Base-by-base conservation (phyloP, 2,113 vertebrate species). In the Psilopogon haemacephalus region DNA sequence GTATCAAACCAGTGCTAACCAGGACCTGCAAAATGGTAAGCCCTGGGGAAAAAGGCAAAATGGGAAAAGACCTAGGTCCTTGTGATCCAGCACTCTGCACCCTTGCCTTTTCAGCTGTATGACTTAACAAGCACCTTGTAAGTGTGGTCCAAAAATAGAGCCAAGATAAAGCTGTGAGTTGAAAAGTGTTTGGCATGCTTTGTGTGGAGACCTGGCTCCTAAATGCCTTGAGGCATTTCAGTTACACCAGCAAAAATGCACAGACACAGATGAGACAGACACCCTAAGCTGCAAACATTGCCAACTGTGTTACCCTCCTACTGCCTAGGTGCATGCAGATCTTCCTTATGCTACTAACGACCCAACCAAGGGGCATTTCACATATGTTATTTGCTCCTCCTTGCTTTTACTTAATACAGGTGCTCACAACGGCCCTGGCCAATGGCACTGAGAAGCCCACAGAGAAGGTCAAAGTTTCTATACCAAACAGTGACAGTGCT, bases 121-220 rank as follows among this genome's bases (percentile, higher is more conserved):
- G 64, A 95, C 78, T 95, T 91, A 85, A 86, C 68, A 91, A 68
- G 63, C 88, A 91, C 76, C 91, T 94, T 94, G 40, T 70, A 95
- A 95, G 56, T 71, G 27, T 3, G 4, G 33, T 63, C 85, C 71
- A 93, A 95, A 96, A 96, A 95, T 91, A 96, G 89, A 91, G 24
- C 2, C 17, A 30, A 91, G 93, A 95, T 95, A 95, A 96, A 73
- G 72, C 71, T 59, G 46, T 0, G 12, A 91, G 82, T 46, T 83
- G 74, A 46, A 72, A 88, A 93, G 88, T 42, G 46, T 64, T 42
- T 79, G 64, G 75, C 52, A 89, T 88, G 82, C 90, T 86, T 65
- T 85, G 40, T 89, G 37, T 30, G 52, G 68, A 87, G 70, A 42
- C 71, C 86, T 83, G 63, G 76, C 65, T 50, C 48, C 24, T 13